Evolutionary conservation across 1,140 invertebrate species (phyloP).

Genomic region (Asobara japonica): DNA sequence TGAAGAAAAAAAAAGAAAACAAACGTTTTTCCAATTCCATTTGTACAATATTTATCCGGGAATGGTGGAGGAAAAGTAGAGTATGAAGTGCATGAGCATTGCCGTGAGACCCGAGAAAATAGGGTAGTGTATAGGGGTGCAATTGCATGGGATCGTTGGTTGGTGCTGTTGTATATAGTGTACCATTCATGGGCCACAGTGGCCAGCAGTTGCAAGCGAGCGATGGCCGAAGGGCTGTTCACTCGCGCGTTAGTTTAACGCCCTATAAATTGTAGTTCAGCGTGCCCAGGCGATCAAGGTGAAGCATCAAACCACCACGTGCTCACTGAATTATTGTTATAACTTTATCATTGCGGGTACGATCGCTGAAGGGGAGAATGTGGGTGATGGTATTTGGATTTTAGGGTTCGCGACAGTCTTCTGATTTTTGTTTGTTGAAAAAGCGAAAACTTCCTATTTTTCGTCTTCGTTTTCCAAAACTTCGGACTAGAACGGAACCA

Average conservation of each 20-base stretch:
- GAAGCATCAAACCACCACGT: background rate
- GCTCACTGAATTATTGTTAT: background rate
- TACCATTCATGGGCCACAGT: constrained; percentile 9
- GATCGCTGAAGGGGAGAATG: too few species aligned
- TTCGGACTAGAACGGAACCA: too few species aligned
- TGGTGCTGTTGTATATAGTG: constrained; percentile 8
- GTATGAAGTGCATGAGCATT: background rate
- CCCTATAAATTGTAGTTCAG: constrained; percentile 50
- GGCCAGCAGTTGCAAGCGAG: constrained; percentile 33
- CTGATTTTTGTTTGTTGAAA: too few species aligned
- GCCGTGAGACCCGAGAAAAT: constrained; percentile 1
- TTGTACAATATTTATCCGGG: background rate
- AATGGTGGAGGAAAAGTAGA: background rate
- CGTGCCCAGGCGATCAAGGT: constrained; percentile 40
- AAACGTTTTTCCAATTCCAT: background rate
- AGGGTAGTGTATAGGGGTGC: constrained; percentile 10
- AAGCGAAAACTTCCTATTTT: too few species aligned
- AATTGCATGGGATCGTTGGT: constrained; percentile 27
- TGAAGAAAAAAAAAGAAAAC: background rate
- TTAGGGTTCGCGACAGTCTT: too few species aligned
- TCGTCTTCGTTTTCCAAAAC: too few species aligned
- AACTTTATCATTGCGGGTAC: background rate
- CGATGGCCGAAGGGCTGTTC: constrained; percentile 36
- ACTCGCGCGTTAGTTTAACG: constrained; percentile 51
- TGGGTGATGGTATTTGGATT: too few species aligned